Percentiles rank a stretch among this genome's conserved stretches.
Evolutionary conservation across 2,888 invertebrate species (phyloP).

Genomic region (Chesias legatella): DNA sequence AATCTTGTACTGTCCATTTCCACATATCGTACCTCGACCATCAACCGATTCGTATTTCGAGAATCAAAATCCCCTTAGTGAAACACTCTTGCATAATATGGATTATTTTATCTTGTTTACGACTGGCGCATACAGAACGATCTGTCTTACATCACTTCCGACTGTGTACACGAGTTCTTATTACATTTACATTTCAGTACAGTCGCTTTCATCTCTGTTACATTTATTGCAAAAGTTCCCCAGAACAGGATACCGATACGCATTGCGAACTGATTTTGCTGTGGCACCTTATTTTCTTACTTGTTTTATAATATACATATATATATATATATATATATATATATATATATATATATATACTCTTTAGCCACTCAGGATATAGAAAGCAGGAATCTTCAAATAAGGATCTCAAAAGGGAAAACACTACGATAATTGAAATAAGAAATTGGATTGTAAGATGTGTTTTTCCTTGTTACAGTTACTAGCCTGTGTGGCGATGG

Average conservation of each 20-base stretch:
- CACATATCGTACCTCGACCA: conserved; percentile 29
- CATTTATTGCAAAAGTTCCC: conserved; percentile 36
- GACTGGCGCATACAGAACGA: conserved; percentile 31
- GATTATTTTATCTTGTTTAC: conserved; percentile 45
- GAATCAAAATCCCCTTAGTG: conserved; percentile 24
- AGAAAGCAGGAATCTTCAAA: neutral
- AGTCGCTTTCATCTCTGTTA: conserved; percentile 36
- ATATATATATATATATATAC: too few species aligned
- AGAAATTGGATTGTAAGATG: conserved; percentile 1
- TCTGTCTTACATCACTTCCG: conserved; percentile 42
- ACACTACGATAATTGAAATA: neutral
- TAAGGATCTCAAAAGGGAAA: too few species aligned
- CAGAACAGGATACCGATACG: conserved; percentile 30
- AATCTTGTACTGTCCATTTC: conserved; percentile 45
- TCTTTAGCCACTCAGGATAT: neutral
- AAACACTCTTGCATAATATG: conserved; percentile 40
- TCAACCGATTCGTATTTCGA: conserved; percentile 43
- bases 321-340: too few species aligned
- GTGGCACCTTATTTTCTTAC: conserved; percentile 32
- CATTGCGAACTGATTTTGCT: conserved; percentile 49
- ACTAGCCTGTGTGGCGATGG: conserved; percentile 73
- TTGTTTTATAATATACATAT: neutral
- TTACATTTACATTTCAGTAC: conserved; percentile 30
- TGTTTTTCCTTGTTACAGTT: conserved; percentile 52
- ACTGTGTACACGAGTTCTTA: conserved; percentile 35